phyloP scores from a whole-genome alignment of 1,140 invertebrate species.

The Diabrotica undecimpunctata region DNA sequence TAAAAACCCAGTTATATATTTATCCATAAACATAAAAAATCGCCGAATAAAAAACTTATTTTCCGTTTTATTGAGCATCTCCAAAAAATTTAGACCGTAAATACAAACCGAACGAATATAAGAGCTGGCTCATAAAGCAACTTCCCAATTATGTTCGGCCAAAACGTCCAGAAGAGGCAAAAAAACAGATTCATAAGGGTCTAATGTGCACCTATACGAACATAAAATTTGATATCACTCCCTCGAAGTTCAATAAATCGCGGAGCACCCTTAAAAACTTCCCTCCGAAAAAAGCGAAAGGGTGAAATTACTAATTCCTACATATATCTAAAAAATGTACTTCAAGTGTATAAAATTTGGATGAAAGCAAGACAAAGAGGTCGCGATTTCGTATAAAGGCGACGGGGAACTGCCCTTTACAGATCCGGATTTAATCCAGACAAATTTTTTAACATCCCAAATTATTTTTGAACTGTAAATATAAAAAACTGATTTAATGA shows the following conservation, averaged over 20 bases:
- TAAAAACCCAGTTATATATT: too few species aligned
- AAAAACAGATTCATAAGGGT: constrained; percentile 9
- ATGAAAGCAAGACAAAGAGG: constrained; percentile 6
- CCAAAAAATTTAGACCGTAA: neutral
- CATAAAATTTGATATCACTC: constrained; percentile 19
- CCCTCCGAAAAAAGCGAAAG: constrained; percentile 9
- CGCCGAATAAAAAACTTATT: neutral
- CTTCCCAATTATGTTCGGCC: constrained; percentile 5
- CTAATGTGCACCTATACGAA: constrained; percentile 16
- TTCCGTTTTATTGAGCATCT: neutral
- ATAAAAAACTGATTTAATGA: too few species aligned
- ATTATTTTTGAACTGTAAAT: too few species aligned
- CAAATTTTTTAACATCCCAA: too few species aligned
- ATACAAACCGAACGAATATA: neutral
- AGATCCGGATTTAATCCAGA: too few species aligned
- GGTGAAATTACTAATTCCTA: constrained; percentile 17
- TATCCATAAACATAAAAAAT: too few species aligned
- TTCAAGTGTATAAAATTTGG: constrained; percentile 7
- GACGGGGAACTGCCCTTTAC: neutral
- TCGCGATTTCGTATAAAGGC: neutral
- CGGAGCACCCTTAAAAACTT: constrained; percentile 13
- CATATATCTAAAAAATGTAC: constrained; percentile 10
- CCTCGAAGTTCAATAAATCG: constrained; percentile 19
- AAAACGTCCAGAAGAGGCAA: neutral
- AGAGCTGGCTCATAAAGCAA: neutral